Evolutionary conservation across 2,113 vertebrate species (phyloP), one percentile per base, ranked within the genome.

Genomic region (Pontoporia blainvillei): DNA sequence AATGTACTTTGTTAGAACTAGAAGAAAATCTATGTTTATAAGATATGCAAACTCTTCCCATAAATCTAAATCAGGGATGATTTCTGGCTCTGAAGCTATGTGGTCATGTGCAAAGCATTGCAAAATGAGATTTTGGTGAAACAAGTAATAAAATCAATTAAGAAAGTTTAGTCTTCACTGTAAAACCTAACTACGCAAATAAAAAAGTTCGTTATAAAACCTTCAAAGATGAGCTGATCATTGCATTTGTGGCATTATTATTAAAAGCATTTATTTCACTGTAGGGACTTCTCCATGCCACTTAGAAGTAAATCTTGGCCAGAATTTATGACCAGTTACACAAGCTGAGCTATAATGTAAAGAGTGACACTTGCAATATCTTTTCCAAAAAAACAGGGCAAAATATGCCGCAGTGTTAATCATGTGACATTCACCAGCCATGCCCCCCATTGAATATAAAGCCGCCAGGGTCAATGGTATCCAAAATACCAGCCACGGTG

Each of bases 81-180:
- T 97, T 98, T 69, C 71, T 89, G 96, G 41, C 76, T 69, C 90
- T 41, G n/a, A 90, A 97, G 84, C 96, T 41, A 12, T 34, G 76
- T 36, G 17, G 82, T 94, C 93, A 95, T 96, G 67, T 97, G 97
- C 96, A 93, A 91, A 64, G 91, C 79, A 79, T 15, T 86, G 86
- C 84, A 94, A 97, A 94, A 97, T 67, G 86, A 95, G 73, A 93
- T 94, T 93, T 85, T 57, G 59, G 83, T 86, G 81, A 96, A 96
- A 96, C n/a, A 93, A 97, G 97, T 83, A 95, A 97, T 81, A 95
- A 95, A 97, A 85, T 96, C 96, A 97, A 97, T 97, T 97, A 97
- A 85, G 93, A 90, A 97, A 97, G 93, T 96, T 93, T 81, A 90
- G 36, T 41, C 49, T 94, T 98, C 91, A 34, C 46, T 93, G 34